Evolutionary conservation across 1,140 invertebrate genomes (phyloP), one percentile per base, ranked within the genome.

Genomic region (Temnothorax longispinosus): DNA sequence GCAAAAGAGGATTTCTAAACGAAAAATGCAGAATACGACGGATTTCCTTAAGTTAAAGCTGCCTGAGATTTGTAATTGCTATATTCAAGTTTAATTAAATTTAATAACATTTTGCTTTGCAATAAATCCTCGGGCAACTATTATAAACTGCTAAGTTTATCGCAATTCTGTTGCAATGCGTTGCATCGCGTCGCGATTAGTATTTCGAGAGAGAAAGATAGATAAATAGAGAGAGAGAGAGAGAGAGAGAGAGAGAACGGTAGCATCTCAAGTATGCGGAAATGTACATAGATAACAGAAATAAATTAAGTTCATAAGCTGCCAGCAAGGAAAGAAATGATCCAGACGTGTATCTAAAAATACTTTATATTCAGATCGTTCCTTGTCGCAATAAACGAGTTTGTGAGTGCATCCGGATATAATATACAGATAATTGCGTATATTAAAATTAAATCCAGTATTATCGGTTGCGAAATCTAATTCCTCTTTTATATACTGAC

Each of bases 71-170:
- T 71, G 35, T 44, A 69, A 80, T 62, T 60, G 44, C 41, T 77
- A 47, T 71, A 10, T 71, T 71, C 38, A 44, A 71, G 52, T 81
- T 81, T 81, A 81, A 71, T 44, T 71, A 71, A 71, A 81, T 35
- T 71, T 81, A 81, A 81, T 81, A 81, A 71, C 64, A 81, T 44
- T 71, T 81, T 10, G 47, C 38, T 71, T 81, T 81, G 65, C n/a
- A 32, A 81, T 71, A 81, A 81, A 81, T 81, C 50, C 10, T 71
- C 10, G 15, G 50, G 50, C 21, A 81, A 69, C 50, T 81, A 56
- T 81, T 54, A 60, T n/a, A 54, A 81, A 81, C 64, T 71, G 50
- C 50, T 13, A 71, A 81, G 65, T 81, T 81, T 56, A 50, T 69
- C 65, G 38, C 21, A 44, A 44, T 58, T 58, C 78, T 67, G 35